phyloP scores from a whole-genome alignment of 2,888 invertebrate genomes.

The Aproaerema taeniolella region DNA sequence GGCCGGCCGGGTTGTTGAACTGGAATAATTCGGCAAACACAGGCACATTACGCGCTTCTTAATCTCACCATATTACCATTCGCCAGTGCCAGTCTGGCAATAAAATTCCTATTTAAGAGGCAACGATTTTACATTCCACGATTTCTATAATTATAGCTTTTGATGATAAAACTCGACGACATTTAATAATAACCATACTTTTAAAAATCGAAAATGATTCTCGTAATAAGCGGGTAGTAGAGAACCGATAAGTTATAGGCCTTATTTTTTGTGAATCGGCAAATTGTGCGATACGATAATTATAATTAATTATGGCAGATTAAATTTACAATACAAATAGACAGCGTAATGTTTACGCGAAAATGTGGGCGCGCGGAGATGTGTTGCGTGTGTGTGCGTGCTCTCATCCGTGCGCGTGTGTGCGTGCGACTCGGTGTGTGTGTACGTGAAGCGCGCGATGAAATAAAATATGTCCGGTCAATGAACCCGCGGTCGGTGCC shows the following conservation, averaged over 20 bases:
- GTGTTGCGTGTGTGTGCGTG: constrained; percentile 48
- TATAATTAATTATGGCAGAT: constrained; percentile 51
- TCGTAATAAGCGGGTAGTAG: constrained; percentile 7
- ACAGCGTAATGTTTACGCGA: constrained; percentile 60
- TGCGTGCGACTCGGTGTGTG: constrained; percentile 56
- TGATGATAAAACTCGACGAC: not conserved
- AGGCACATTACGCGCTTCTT: constrained; percentile 64
- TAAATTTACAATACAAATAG: constrained; percentile 53
- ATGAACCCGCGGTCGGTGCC: constrained; percentile 71
- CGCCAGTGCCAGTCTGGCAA: constrained; percentile 34
- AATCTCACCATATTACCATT: constrained; percentile 55
- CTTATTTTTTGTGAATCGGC: not conserved
- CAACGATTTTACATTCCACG: constrained; percentile 6
- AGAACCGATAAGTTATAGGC: not conserved
- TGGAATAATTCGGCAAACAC: constrained; percentile 76
- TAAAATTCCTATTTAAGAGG: constrained; percentile 36
- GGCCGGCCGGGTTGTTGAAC: constrained; percentile 74
- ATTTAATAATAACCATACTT: not conserved
- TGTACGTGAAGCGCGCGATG: constrained; percentile 76
- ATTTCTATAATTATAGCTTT: constrained; percentile 1
- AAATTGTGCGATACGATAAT: constrained; percentile 25
- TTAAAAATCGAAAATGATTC: too few relatives aligned
- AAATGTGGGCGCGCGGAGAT: constrained; percentile 62
- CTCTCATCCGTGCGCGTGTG: constrained; percentile 38
- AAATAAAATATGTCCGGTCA: constrained; percentile 78